Evolutionary conservation across 2,113 vertebrate genomes (phyloP).

Genomic region (Bothrops jararaca): DNA sequence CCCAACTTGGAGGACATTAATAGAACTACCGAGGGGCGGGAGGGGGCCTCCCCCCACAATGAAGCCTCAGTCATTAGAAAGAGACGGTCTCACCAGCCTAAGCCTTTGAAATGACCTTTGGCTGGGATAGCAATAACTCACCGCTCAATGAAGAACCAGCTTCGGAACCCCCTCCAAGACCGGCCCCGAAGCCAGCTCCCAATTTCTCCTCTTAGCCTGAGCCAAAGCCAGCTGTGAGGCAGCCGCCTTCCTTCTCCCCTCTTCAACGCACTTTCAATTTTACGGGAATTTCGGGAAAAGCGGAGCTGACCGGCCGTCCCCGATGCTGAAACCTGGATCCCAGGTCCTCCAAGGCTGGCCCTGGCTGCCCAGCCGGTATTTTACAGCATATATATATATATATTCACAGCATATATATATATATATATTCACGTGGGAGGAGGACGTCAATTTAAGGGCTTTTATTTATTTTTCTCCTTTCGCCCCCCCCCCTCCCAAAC

Average conservation of each 20-base stretch:
- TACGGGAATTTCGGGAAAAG: slow-evolving; percentile 53
- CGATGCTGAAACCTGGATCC: slow-evolving; percentile 44
- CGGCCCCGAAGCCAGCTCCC: slow-evolving; percentile 74
- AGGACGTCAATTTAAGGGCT: slow-evolving; percentile 48
- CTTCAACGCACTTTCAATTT: slow-evolving; percentile 43
- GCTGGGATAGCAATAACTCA: slow-evolving; percentile 89
- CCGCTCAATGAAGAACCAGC: slow-evolving; percentile 99
- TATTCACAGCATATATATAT: too few species aligned
- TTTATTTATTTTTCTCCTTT: slow-evolving; percentile 50
- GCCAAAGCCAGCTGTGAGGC: slow-evolving; percentile 58
- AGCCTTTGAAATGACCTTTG: slow-evolving; percentile 97
- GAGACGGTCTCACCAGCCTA: slow-evolving; percentile 89
- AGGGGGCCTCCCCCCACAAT: slow-evolving; percentile 77
- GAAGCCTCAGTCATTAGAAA: slow-evolving; percentile 74
- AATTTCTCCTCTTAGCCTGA: slow-evolving; percentile 75
- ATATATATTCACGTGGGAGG: slow-evolving; percentile 65
- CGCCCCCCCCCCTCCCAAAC: neutral
- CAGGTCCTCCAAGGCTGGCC: slow-evolving; percentile 38
- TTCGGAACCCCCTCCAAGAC: slow-evolving; percentile 79
- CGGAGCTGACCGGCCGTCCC: slow-evolving; percentile 55
- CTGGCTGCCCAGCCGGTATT: slow-evolving; percentile 43
- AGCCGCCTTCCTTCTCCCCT: slow-evolving; percentile 29
- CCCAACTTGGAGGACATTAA: slow-evolving; percentile 63
- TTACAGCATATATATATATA: slow-evolving; percentile 57
- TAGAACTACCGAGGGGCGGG: slow-evolving; percentile 10